Evolutionary conservation across 2,113 vertebrate genomes (phyloP), one percentile per base, ranked within the genome.

Genomic region (Atherinomorus stipes): DNA sequence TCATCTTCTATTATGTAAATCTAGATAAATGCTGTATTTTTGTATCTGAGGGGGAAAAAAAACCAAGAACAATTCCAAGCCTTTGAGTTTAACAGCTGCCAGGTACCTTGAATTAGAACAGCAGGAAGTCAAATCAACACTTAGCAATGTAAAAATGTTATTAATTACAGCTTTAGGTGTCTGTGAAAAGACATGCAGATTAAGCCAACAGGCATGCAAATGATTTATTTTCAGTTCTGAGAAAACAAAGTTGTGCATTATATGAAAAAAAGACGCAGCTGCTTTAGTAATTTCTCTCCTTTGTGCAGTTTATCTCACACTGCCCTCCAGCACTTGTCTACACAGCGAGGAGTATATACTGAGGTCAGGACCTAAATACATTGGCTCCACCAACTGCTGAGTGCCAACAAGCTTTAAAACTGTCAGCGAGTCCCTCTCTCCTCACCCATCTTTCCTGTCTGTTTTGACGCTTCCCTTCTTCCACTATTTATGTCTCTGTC

Each of bases 281-380:
- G 76, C 83, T 80, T 76, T 71, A 62, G 78, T 91, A 34, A 77
- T 69, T 87, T 53, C 76, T 80, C 66, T 78, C 34, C 67, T 57
- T 70, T 52, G 21, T 76, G 64, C 56, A 67, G 70, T 84, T 82
- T 76, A 78, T 84, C 67, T 63, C 58, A 64, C 58, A 16, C 69
- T 64, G 66, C 79, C 89, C 85, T 84, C 42, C 78, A 79, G 83
- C 86, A 37, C 81, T 86, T 83, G 76, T 88, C 90, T 84, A 64
- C 74, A 56, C 80, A 69, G 81, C 74, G 80, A 70, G 76, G 65
- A 71, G 65, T 69, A 77, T 83, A 86, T 88, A 81, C 64, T 19
- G 78, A 89, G 86, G 88, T 89, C 81, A 74, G 77, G 83, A 85
- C 83, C 88, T 59, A 74, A 85, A 89, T 78, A 76, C 77, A 83